These are phyloP conservation scores for Rutilus rutilus DNA, from an alignment of 2,113 vertebrate genomes.

Conservation along the genomic window DNA sequence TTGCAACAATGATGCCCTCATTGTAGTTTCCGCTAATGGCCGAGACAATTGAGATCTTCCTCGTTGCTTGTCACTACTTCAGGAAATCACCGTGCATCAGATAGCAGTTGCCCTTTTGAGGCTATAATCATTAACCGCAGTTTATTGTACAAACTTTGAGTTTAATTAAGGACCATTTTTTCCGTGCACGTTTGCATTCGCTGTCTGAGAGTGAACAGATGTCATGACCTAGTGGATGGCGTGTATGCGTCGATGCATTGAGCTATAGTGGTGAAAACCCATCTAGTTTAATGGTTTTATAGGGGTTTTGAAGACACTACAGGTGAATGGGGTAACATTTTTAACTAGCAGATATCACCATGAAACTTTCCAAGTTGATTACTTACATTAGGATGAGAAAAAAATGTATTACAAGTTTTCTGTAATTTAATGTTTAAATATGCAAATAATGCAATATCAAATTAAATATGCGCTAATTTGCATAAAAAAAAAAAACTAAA, in stretches of 20 bases:
- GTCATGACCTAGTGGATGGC: not conserved
- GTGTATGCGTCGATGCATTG: not conserved
- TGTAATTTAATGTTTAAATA: too few relatives aligned
- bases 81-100: conserved; percentile 21
- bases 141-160: conserved; percentile 9
- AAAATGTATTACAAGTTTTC: too few relatives aligned
- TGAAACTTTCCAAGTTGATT: too few relatives aligned
- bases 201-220: not conserved
- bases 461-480: too few relatives aligned
- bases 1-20: conserved; percentile 32
- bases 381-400: too few relatives aligned
- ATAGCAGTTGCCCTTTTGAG: conserved; percentile 38
- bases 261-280: not conserved
- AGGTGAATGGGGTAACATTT: too few relatives aligned
- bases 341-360: too few relatives aligned
- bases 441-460: too few relatives aligned
- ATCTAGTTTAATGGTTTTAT: not conserved
- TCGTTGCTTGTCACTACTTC: conserved; percentile 9
- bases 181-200: not conserved
- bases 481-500: too few relatives aligned
- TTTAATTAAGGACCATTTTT: not conserved
- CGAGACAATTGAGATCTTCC: conserved; percentile 26
- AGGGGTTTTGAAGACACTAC: not conserved
- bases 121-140: conserved; percentile 38
- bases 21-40: conserved; percentile 36